Base-by-base conservation (phyloP, 2,797 vertebrate species). In the Allobates femoralis region DNA sequence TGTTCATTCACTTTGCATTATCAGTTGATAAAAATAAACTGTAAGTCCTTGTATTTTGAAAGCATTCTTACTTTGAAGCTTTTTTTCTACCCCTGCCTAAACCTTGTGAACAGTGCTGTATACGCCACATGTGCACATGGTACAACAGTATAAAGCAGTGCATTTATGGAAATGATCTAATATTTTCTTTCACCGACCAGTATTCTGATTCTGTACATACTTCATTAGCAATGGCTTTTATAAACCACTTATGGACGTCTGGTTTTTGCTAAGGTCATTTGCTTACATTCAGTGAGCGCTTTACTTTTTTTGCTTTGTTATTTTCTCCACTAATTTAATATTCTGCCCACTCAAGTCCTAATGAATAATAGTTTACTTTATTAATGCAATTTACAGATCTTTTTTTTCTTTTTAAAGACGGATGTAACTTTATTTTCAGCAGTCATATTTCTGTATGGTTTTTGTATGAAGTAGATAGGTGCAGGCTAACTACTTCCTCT, bases 291-390 rank as follows among this genome's bases (percentile, higher is more conserved):
- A 50, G 5, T 46, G 28, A 51, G 26, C 32, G 21, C 26, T 21
- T 53, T 28, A 74, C 11, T 58, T 77, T 67, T 15, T 76, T 16
- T 51, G 10, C 37, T 30, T 28, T 81, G 32, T 86, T 23, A 26
- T 51, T 86, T 58, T 77, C 21, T 60, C 30, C 60, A 6, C 30
- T 86, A 83, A 86, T 77, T 77, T 76, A 30, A 82, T 76, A 81
- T 80, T 56, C n/a, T 64, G 15, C 23, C 53, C 26, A 64, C 60
- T 34, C n/a, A 80, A 5, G 58, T 80, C 30, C 2, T 37, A 5
- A 3, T 46, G 26, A 50, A 50, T 26, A 14, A 50, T 74, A 16
- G 8, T 50, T 74, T 46, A 14, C 34, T 6, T 16, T 74, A 21
- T 69, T 41, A 21, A 69, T 12, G 30, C 3, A 1, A 66, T 30